These are phyloP conservation scores for Varanus salvator DNA, from an alignment of 2,113 vertebrate genomes.

Conservation along the genomic window DNA sequence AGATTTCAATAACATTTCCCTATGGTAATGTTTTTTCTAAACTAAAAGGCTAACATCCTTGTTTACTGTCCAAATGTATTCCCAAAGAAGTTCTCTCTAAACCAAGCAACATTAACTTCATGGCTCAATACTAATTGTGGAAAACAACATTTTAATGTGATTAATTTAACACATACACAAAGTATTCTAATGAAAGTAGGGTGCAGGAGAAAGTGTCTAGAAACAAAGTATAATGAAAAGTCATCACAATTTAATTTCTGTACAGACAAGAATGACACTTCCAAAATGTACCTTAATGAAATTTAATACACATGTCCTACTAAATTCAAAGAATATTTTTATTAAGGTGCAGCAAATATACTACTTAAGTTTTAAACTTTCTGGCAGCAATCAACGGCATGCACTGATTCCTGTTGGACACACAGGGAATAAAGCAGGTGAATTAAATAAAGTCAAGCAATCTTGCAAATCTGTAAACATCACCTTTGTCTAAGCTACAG, in stretches of 20 bases:
- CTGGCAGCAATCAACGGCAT: conserved; percentile 55
- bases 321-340: conserved; percentile 48
- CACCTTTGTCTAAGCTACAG: conserved; percentile 48
- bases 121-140: neutral
- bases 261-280: conserved; percentile 9
- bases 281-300: conserved; percentile 40
- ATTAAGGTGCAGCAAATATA: conserved; percentile 52
- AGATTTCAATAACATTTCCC: neutral
- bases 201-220: conserved; percentile 30
- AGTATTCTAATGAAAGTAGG: neutral
- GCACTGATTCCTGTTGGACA: conserved; percentile 46
- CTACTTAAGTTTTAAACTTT: conserved; percentile 48
- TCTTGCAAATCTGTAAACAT: conserved; percentile 58
- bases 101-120: conserved; percentile 57
- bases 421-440: conserved; percentile 28
- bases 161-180: neutral
- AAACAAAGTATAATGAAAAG: conserved; percentile 54
- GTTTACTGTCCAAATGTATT: conserved; percentile 57
- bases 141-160: conserved; percentile 35
- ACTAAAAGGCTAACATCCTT: conserved; percentile 52
- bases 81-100: neutral
- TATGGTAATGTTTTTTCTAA: neutral
- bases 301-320: conserved; percentile 67
- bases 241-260: conserved; percentile 47
- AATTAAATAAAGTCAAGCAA: conserved; percentile 57